These are phyloP conservation scores for Lepus townsendii DNA, from an alignment of 2,797 vertebrate species.

Conservation along the genomic window DNA sequence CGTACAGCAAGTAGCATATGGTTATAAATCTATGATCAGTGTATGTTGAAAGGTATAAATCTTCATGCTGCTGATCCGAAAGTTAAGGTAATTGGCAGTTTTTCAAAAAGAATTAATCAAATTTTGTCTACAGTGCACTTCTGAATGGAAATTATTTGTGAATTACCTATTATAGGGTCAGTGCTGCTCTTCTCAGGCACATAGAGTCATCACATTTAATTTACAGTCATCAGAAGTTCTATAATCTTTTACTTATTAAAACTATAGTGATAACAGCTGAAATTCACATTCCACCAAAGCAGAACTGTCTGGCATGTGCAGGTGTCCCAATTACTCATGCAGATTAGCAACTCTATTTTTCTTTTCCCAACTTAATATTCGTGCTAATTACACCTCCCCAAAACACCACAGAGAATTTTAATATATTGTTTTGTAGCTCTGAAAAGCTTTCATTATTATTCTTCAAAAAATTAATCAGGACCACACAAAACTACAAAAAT, in stretches of 20 bases:
- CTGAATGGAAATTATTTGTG: constrained; percentile 18
- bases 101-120: background rate
- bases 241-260: constrained; percentile 34
- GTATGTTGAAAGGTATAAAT: background rate
- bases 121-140: background rate
- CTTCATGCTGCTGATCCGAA: background rate
- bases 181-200: background rate
- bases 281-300: background rate
- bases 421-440: constrained; percentile 54
- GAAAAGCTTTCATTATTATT: constrained; percentile 59
- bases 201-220: constrained; percentile 47
- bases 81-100: background rate
- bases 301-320: background rate
- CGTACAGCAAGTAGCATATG: background rate
- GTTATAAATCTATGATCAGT: background rate
- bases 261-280: constrained; percentile 16
- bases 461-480: constrained; percentile 55
- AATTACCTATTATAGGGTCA: background rate
- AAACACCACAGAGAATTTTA: constrained; percentile 55
- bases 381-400: constrained; percentile 41
- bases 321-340: constrained; percentile 46
- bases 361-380: constrained; percentile 68
- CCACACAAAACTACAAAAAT: constrained; percentile 53
- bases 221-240: background rate
- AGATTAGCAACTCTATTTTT: constrained; percentile 55